Evolutionary conservation across 2,797 vertebrate species (phyloP).

Genomic region (Poecilia gillii): DNA sequence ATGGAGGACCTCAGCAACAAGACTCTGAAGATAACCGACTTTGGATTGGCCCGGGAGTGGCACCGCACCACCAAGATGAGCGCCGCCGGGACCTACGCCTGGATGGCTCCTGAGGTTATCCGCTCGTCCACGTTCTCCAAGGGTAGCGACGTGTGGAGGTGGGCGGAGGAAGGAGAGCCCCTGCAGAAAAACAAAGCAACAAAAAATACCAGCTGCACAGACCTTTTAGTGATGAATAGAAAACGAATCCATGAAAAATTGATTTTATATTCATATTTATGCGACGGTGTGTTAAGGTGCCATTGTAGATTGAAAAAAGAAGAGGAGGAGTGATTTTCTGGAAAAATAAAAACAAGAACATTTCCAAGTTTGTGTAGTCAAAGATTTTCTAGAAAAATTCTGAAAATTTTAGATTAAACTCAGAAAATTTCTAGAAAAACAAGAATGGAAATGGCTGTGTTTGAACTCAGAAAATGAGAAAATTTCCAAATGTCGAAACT

Average conservation of each 20-base stretch:
- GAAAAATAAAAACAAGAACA: no score
- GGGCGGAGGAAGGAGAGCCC: slow-evolving; percentile 59
- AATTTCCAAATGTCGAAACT: no score
- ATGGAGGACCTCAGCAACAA: slow-evolving; percentile 95
- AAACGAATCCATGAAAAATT: neutral
- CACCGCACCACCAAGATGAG: slow-evolving; percentile 99
- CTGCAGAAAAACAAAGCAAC: neutral
- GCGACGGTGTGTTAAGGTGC: no score
- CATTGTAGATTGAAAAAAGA: no score
- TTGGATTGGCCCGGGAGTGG: slow-evolving; percentile 96
- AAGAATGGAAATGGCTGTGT: no score
- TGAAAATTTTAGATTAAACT: no score
- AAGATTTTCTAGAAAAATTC: no score
- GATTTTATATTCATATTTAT: neutral
- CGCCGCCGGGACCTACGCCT: slow-evolving; percentile 95
- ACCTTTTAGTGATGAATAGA: neutral
- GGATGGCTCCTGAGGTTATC: slow-evolving; percentile 99
- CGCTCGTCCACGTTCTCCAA: slow-evolving; percentile 98
- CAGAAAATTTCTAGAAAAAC: no score
- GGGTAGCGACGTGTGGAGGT: slow-evolving; percentile 98
- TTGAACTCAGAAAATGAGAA: no score
- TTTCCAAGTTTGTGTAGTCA: no score
- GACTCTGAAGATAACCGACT: slow-evolving; percentile 98
- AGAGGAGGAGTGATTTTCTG: no score
- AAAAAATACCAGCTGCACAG: neutral